A percentile compares a stretch with the other conserved stretches of the same genome.
Evolutionary conservation across 2,888 invertebrate species (phyloP).

Genomic region (Altica lythri): DNA sequence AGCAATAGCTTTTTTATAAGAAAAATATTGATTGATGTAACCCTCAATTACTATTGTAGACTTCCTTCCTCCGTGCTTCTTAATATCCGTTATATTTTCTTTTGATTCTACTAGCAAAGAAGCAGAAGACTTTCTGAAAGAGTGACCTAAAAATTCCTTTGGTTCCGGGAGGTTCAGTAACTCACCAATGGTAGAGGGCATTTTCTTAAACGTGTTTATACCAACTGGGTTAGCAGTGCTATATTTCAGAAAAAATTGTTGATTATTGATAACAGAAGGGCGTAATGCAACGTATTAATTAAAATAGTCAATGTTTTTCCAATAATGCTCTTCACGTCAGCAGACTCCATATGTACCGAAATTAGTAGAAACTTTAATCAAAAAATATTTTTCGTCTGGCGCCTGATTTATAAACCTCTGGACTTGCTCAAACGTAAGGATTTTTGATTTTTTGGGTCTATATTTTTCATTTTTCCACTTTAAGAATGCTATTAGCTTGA

Average conservation of each 20-base stretch:
- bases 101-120: too few relatives aligned
- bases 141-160: too few relatives aligned
- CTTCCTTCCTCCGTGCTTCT: too few relatives aligned
- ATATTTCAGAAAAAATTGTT: background rate
- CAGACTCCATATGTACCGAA: background rate
- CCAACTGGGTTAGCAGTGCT: background rate
- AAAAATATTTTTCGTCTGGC: background rate
- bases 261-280: background rate
- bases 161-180: background rate
- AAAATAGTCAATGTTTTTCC: too few relatives aligned
- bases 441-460: background rate
- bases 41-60: too few relatives aligned
- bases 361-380: background rate
- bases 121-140: background rate
- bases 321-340: background rate
- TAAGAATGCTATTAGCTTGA: background rate
- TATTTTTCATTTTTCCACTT: background rate
- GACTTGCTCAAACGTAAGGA: background rate
- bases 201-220: background rate
- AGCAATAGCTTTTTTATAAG: too few relatives aligned
- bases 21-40: too few relatives aligned
- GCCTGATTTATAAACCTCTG: background rate
- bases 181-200: background rate
- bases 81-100: too few relatives aligned
- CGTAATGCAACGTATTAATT: background rate